Conservation (phyloP, 1,140 invertebrate species). For the Procambarus clarkii region DNA sequence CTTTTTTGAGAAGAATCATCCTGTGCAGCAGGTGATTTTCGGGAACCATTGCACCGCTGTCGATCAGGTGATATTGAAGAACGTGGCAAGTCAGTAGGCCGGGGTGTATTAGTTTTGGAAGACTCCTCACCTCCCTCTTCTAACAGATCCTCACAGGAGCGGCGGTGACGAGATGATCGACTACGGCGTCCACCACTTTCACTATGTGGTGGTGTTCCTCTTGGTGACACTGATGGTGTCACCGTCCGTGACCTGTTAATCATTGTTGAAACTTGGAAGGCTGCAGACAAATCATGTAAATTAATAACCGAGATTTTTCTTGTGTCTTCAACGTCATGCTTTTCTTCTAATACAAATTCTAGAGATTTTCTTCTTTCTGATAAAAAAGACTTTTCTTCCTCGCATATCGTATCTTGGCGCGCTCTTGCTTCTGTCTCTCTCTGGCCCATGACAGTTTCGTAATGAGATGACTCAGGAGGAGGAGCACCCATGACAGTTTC, state of each 20-base stretch:
- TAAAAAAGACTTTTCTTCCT: constrained; percentile 61
- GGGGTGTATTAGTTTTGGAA: constrained; percentile 69
- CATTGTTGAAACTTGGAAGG: constrained; percentile 69
- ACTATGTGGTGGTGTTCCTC: constrained; percentile 70
- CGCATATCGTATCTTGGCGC: constrained; percentile 62
- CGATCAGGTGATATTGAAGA: constrained; percentile 70
- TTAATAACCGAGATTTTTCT: constrained; percentile 74
- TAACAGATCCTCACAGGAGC: constrained; percentile 71
- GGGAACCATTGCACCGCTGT: constrained; percentile 46
- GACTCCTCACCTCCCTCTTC: constrained; percentile 70
- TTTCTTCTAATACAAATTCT: constrained; percentile 71
- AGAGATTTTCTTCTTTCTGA: constrained; percentile 70
- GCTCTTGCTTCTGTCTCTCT: constrained; percentile 51
- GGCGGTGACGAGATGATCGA: constrained; percentile 68
- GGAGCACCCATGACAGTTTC: constrained; percentile 66
- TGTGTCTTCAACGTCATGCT: constrained; percentile 70
- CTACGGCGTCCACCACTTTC: constrained; percentile 69
- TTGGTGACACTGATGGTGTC: constrained; percentile 68
- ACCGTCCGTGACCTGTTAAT: constrained; percentile 67
- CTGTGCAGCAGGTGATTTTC: constrained; percentile 43
- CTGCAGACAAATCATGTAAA: constrained; percentile 73
- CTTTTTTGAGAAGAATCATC: constrained; percentile 66
- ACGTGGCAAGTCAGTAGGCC: constrained; percentile 66
- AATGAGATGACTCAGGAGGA: constrained; percentile 63
- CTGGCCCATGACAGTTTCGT: constrained; percentile 60